phyloP scores from a whole-genome alignment of 2,797 vertebrate genomes.

The Enteromius fasciolatus region DNA sequence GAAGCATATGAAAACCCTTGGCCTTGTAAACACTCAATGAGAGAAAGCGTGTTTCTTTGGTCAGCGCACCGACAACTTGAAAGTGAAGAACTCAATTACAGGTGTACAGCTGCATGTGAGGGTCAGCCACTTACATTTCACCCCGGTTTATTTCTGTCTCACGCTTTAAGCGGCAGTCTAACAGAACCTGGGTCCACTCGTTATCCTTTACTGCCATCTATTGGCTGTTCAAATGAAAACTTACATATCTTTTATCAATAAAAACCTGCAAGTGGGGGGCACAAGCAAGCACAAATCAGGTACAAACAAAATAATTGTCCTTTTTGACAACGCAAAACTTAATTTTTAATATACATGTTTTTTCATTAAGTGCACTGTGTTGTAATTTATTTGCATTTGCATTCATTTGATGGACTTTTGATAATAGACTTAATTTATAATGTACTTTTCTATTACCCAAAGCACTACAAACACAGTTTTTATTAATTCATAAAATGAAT shows the following conservation, averaged over 20 bases:
- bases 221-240: conserved; percentile 56
- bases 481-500: not conserved
- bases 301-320: no score
- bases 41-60: conserved; percentile 24
- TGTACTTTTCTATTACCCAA: not conserved
- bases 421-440: not conserved
- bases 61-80: conserved; percentile 16
- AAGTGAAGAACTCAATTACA: conserved; percentile 36
- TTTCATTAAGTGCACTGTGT: not conserved
- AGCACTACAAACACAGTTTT: not conserved
- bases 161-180: not conserved
- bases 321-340: not conserved
- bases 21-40: conserved; percentile 24
- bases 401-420: not conserved
- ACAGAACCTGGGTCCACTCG: not conserved
- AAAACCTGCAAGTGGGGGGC: not conserved
- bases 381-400: not conserved
- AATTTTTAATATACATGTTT: not conserved
- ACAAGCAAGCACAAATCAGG: no score
- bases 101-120: conserved; percentile 31
- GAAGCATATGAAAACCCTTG: conserved; percentile 9
- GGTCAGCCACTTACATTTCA: conserved; percentile 32
- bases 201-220: conserved; percentile 75
- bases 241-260: not conserved
- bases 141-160: conserved; percentile 6